Evolutionary conservation across 2,113 vertebrate genomes (phyloP), one percentile per base, ranked within the genome.

Genomic region (Pteruthius melanotis): DNA sequence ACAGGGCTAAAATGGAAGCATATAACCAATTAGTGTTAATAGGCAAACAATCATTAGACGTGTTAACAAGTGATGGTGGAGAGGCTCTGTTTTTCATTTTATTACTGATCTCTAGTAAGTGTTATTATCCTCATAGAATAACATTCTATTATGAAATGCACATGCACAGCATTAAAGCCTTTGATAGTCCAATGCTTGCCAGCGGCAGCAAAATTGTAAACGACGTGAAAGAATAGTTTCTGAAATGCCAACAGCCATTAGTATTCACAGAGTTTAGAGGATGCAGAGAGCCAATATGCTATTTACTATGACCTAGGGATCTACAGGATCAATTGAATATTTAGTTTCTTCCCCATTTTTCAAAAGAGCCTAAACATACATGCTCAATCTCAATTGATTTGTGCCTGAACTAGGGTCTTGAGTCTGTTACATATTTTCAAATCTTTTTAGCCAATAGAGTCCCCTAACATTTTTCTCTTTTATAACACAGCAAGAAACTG

Each of bases 11-110:
- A 93, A 81, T 71, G 71, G 52, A 89, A 94, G 85, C 90, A 74
- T 44, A 59, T 60, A 94, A 92, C 88, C 68, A 90, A 94, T 94
- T 63, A 78, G 64, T 50, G 89, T 71, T 94, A 93, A 95, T 88
- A 96, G 70, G 92, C 85, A 95, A 94, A 93, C 92, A 96, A 66
- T 70, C 94, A 81, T 81, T 90, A 86, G 44, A 83, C 86, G 93
- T 95, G 94, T 77, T 95, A 97, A 95, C 93, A 95, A 96, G 93
- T 16, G 79, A 85, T 87, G 76, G 74, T 81, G 56, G 88, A 93
- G 72, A 95, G 88, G 47, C 76, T 94, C 84, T 86, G 59, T 10
- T 96, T 93, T 80, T 95, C 33, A 93, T 96, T 95, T 92, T 87
- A 88, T 82, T 91, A 84, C 83, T 86, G 63, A 92, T 95, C 93